Evolutionary conservation across 2,888 invertebrate genomes (phyloP), one percentile per base, ranked within the genome.

Genomic region (Mythimna vitellina): DNA sequence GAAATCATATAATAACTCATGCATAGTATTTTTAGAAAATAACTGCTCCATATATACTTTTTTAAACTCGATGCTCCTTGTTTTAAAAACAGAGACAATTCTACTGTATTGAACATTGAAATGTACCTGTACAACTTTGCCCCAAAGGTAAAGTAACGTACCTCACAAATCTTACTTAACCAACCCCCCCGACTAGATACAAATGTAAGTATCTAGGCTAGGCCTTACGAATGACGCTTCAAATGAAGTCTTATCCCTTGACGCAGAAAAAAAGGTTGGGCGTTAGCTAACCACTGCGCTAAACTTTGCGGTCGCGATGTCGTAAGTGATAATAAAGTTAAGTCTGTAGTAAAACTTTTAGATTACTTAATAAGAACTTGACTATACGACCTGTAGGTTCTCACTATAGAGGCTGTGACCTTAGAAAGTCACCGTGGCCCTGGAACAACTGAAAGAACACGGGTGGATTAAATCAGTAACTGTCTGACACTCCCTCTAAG

Each of bases 251-350:
- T 49, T 35, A 63, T 29, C 29, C 64, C 2, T 77, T 65, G 46
- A 14, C 54, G 70, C 64, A 76, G 51, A 53, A 73, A 79, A 73
- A 73, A 29, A 46, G 56, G 22, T 35, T 67, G 17, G 79, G 56
- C 46, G 35, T 29, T 22, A 56, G 7, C 10, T 12, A 65, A 61
- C 38, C 42, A 49, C 49, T 72, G 62, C 53, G 38, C 29, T 69
- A 42, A 60, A 56, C 22, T 29, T 56, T 3, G 46, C n/a, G 29
- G 17, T 17, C 1, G n/a, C 17, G 7, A 46, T 6, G 3, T 14
- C 17, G 7, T 35, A 35, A 35, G 35, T 35, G 35, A 35, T 35
- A 35, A 35, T 35, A 35, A 35, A 35, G 8, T 35, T 35, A 35
- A 35, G 35, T 38, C 10, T 38, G 8, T 42, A 60, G 22, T 38